A percentile compares a stretch with the other conserved stretches of the same genome.
phyloP scores from a whole-genome alignment of 1,140 invertebrate genomes.

The Kradibia gibbosae region DNA sequence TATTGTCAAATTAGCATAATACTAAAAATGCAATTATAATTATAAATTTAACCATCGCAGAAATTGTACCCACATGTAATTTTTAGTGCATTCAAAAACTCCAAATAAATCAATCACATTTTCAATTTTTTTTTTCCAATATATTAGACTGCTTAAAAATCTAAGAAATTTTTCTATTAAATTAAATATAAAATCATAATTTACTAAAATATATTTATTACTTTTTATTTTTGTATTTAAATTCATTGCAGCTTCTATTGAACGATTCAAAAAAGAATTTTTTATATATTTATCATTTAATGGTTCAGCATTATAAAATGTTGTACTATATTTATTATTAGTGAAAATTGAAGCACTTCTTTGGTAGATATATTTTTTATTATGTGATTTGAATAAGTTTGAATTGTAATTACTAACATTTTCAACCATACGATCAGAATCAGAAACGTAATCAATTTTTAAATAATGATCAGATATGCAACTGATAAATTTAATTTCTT shows the following conservation, averaged over 20 bases:
- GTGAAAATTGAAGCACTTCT: neutral
- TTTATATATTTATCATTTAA: neutral
- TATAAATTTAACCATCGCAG: neutral
- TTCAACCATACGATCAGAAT: neutral
- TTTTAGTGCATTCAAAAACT: neutral
- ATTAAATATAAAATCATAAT: neutral
- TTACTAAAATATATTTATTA: neutral
- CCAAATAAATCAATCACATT: neutral
- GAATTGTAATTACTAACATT: neutral
- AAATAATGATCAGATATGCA: constrained; percentile 22
- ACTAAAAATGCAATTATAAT: neutral
- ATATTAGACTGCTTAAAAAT: neutral
- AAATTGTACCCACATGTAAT: neutral
- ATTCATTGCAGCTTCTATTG: too few species aligned
- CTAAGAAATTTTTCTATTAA: neutral
- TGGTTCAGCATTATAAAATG: neutral
- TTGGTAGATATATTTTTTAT: neutral
- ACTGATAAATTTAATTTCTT: constrained; percentile 15
- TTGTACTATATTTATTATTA: neutral
- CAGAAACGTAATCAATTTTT: neutral
- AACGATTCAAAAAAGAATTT: too few species aligned
- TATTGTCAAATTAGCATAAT: too few species aligned
- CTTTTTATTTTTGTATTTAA: neutral
- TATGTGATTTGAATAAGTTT: neutral
- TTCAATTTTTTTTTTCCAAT: neutral